These are phyloP conservation scores for Scortum barcoo DNA, from an alignment of 2,113 vertebrate genomes.

Conservation along the genomic window DNA sequence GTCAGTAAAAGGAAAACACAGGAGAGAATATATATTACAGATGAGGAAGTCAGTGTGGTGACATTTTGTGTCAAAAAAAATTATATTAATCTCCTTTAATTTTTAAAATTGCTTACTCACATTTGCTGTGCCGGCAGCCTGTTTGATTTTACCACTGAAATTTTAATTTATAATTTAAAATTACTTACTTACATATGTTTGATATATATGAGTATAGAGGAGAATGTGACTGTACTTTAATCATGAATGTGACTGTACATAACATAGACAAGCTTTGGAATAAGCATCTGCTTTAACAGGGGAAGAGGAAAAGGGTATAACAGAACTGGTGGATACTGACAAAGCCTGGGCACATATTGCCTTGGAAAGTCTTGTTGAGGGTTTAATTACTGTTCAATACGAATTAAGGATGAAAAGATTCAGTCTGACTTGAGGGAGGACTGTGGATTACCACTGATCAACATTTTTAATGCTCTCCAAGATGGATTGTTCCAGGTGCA, in stretches of 20 bases:
- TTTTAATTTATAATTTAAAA: constrained; percentile 27
- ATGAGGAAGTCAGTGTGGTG: constrained; percentile 21
- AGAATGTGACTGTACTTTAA: constrained; percentile 18
- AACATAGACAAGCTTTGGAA: constrained; percentile 2
- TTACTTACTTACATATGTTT: constrained; percentile 32
- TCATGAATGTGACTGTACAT: constrained; percentile 4
- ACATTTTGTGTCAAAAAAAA: constrained; percentile 29
- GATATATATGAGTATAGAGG: constrained; percentile 19
- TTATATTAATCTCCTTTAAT: background rate
- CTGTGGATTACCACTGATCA: constrained; percentile 67
- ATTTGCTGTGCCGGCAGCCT: background rate
- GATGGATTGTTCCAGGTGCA: constrained; percentile 58
- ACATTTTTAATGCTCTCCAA: constrained; percentile 56
- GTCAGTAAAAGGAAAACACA: constrained; percentile 33
- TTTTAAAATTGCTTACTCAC: background rate
- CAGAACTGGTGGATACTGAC: constrained; percentile 15
- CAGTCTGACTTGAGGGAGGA: constrained; percentile 55
- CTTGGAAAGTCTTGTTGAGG: constrained; percentile 49
- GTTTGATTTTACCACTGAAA: background rate
- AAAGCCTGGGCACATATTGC: constrained; percentile 34
- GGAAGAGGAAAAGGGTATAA: background rate
- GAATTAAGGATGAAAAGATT: constrained; percentile 70
- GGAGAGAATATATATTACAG: constrained; percentile 2
- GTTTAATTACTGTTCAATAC: constrained; percentile 73
- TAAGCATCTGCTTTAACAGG: background rate